A percentile compares a stretch with the other conserved stretches of the same genome.
Evolutionary conservation across 2,113 vertebrate genomes (phyloP).

Genomic region (Nothoprocta pentlandii): DNA sequence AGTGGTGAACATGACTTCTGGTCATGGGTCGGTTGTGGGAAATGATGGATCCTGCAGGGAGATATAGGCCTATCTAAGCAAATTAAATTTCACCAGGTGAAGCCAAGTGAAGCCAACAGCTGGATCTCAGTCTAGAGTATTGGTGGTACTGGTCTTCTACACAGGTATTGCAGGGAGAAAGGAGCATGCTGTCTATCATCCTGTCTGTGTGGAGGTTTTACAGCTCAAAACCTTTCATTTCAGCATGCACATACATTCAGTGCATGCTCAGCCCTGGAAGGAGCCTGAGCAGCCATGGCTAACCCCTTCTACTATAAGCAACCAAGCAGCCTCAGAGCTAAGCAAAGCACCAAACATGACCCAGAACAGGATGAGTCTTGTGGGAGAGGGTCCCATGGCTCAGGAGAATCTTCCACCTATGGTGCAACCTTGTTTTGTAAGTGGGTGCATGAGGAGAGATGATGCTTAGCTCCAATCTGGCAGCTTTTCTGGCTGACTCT

Average conservation of each 20-base stretch:
- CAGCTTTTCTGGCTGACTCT: neutral
- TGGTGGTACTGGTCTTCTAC: neutral
- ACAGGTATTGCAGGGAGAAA: neutral
- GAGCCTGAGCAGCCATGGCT: neutral
- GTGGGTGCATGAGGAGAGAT: neutral
- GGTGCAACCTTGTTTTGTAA: neutral
- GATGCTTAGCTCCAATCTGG: neutral
- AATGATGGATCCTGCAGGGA: accelerated
- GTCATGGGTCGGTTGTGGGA: neutral
- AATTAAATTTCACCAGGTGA: neutral
- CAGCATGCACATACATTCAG: accelerated
- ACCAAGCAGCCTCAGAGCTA: neutral
- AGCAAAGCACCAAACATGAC: neutral
- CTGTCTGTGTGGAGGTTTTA: neutral
- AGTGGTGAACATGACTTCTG: neutral
- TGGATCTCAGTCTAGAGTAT: neutral
- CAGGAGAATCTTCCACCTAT: neutral
- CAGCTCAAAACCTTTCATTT: neutral
- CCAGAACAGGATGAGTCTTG: neutral
- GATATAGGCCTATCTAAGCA: neutral
- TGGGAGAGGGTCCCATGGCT: neutral
- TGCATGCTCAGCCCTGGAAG: neutral
- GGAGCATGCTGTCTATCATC: neutral
- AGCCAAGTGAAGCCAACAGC: neutral
- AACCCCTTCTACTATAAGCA: neutral